Percentiles rank a stretch among this genome's conserved stretches.
Conservation (phyloP, 1,140 invertebrate genomes). For the Scaptodrosophila lebanonensis region DNA sequence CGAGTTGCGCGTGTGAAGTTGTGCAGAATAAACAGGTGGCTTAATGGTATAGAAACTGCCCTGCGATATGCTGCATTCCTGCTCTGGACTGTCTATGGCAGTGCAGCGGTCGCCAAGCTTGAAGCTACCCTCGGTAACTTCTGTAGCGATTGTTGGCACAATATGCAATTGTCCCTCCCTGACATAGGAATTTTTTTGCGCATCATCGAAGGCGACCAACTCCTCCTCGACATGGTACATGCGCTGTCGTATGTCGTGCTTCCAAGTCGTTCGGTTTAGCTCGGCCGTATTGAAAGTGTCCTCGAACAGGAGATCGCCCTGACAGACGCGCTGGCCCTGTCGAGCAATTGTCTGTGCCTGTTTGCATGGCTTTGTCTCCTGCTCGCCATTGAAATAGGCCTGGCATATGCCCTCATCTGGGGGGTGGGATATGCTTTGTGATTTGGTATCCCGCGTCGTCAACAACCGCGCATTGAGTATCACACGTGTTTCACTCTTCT, state of each 20-base stretch:
- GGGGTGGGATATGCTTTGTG: constrained; percentile 15
- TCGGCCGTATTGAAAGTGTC: constrained; percentile 43
- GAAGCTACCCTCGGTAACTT: constrained; percentile 38
- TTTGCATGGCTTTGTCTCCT: constrained; percentile 25
- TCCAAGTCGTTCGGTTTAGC: constrained; percentile 49
- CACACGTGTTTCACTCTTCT: constrained; percentile 50
- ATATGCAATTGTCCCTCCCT: constrained; percentile 52
- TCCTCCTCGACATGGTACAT: constrained; percentile 59
- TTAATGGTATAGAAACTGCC: constrained; percentile 51
- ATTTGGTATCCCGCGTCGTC: constrained; percentile 24
- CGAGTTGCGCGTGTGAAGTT: constrained; percentile 48
- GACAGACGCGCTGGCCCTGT: constrained; percentile 22
- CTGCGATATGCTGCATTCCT: constrained; percentile 44
- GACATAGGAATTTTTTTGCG: constrained; percentile 35
- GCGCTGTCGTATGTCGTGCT: constrained; percentile 55
- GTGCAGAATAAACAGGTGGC: constrained; percentile 54
- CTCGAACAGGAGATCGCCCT: constrained; percentile 57
- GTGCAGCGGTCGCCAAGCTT: constrained; percentile 54
- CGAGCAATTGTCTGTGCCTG: constrained; percentile 26
- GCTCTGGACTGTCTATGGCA: constrained; percentile 40
- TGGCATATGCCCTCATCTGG: constrained; percentile 23
- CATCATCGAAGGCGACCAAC: constrained; percentile 55
- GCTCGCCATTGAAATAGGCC: constrained; percentile 3
- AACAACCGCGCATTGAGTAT: constrained; percentile 44
- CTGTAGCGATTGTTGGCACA: constrained; percentile 40